Evolutionary conservation across 1,140 invertebrate genomes (phyloP), one percentile per base, ranked within the genome.

Genomic region (Papilio polyxenes): DNA sequence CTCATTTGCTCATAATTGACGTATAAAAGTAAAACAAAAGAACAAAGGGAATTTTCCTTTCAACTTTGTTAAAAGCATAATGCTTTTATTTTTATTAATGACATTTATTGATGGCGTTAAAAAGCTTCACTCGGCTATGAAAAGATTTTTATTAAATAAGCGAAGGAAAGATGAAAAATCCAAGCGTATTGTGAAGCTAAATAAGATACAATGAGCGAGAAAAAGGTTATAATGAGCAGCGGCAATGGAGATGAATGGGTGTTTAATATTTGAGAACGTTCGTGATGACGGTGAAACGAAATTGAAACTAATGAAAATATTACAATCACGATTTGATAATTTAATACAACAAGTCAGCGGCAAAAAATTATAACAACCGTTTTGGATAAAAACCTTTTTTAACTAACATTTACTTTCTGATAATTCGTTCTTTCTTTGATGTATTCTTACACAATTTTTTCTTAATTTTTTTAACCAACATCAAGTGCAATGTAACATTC

Each of bases 161-260:
- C 49, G 13, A 76, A 49, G 48, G n/a, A 53, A 53, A 49, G 48
- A 76, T 76, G 75, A 76, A 76, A 76, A 76, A 76, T 76, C 44
- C 44, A 31, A 2, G 44, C 75, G 75, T 76, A 76, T 76, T 76
- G 20, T 51, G 23, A 76, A 76, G 75, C 75, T 51, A 53, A 76
- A 53, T 76, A 23, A 49, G 48, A 76, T 74, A 74, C 72, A 74
- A 74, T 40, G 37, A 37, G 13, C 5, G 37, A 74, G 23, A 31
- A 31, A 31, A 31, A 31, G 72, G 72, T 49, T 53, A 31, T 76
- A 76, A 76, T 76, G 75, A 76, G 75, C 75, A 44, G 13, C 72
- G 20, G 48, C 75, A 76, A 76, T 51, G 75, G 48, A 76, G 75
- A 76, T 76, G 75, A 76, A 76, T 76, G 51, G 75, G 13, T 20